Conservation (phyloP, 1,140 invertebrate species). For the Fopius arisanus region DNA sequence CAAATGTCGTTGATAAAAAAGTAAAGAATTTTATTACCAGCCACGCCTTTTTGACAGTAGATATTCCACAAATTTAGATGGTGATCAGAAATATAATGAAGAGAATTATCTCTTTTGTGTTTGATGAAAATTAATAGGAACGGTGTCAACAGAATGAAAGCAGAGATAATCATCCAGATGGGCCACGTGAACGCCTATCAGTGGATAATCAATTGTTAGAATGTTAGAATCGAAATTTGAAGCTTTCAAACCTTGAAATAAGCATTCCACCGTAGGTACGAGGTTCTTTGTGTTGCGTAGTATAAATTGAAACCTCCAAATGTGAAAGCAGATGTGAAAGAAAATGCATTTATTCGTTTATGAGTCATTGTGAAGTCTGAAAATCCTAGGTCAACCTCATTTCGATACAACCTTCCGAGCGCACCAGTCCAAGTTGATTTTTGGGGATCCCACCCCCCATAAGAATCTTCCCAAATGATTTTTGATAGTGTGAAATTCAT, state of each 20-base stretch:
- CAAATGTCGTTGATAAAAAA: not conserved
- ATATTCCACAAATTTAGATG: slow-evolving; percentile 45
- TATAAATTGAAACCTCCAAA: slow-evolving; percentile 38
- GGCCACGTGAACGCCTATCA: slow-evolving; percentile 34
- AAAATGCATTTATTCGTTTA: slow-evolving; percentile 37
- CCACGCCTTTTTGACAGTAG: not conserved
- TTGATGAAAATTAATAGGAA: slow-evolving; percentile 41
- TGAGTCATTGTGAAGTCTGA: slow-evolving; percentile 46
- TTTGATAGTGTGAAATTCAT: slow-evolving; percentile 43
- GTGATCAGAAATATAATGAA: slow-evolving; percentile 29
- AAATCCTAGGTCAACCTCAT: slow-evolving; percentile 40
- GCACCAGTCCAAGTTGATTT: slow-evolving; percentile 43
- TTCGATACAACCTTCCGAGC: slow-evolving; percentile 36
- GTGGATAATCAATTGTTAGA: not conserved
- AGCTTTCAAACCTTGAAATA: slow-evolving; percentile 41
- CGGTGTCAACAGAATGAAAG: slow-evolving; percentile 31
- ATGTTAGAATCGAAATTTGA: not conserved
- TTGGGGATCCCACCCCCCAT: slow-evolving; percentile 35
- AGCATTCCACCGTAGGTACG: slow-evolving; percentile 41
- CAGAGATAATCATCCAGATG: slow-evolving; percentile 38
- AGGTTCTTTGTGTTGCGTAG: slow-evolving; percentile 39
- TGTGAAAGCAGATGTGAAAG: slow-evolving; percentile 47
- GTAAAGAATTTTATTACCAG: not conserved
- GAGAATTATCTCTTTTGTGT: not conserved
- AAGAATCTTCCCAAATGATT: slow-evolving; percentile 17